Evolutionary conservation across 2,797 vertebrate species (phyloP), one percentile per base, ranked within the genome.

Genomic region (Ptychadena robeensis): DNA sequence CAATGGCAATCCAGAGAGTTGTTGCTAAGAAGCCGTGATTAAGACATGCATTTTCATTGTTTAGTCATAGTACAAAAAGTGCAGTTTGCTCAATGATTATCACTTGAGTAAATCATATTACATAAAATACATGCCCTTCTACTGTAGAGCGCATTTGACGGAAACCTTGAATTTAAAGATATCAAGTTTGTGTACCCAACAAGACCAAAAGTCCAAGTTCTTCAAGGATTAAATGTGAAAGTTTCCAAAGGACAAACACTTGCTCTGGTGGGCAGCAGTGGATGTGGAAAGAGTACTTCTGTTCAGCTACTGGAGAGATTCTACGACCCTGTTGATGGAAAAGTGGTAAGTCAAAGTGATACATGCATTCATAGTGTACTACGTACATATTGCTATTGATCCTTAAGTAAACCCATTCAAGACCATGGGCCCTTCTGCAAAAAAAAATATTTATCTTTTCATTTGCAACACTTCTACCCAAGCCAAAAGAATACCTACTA

Each of bases 211-310:
- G 89, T 89, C 78, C 90, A 81, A 14, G 93, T 94, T 81, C 90
- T 94, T 68, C 93, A 93, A 87, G 93, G 92, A 14, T 87, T 94
- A 22, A 92, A 18, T 3, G 0, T 94, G 65, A 92, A 92, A 11
- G 90, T 94, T 86, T 87, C 83, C 67, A 91, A 90, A 83, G 93
- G 93, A 48, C 93, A 94, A 83, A 94, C 92, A 0, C 85, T 95
- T 61, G 94, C 93, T 0, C 85, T 94, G 71, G 93, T 94, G 30
- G 93, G 93, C 79, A 91, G 90, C 87, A 94, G 94, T 0, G 93
- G 93, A 57, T 94, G 94, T 86, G 93, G 93, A 35, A 95, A 95
- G 86, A 95, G 94, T 85, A 94, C 93, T 18, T 92, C 89, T 27
- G 80, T 94, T 76, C 94, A 94, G 83, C 89, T 95, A 69, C 78